A percentile compares a stretch with the other conserved stretches of the same genome.
These are phyloP conservation scores for Leucosticte australis DNA, from an alignment of 2,113 vertebrate genomes.

Conservation along the genomic window DNA sequence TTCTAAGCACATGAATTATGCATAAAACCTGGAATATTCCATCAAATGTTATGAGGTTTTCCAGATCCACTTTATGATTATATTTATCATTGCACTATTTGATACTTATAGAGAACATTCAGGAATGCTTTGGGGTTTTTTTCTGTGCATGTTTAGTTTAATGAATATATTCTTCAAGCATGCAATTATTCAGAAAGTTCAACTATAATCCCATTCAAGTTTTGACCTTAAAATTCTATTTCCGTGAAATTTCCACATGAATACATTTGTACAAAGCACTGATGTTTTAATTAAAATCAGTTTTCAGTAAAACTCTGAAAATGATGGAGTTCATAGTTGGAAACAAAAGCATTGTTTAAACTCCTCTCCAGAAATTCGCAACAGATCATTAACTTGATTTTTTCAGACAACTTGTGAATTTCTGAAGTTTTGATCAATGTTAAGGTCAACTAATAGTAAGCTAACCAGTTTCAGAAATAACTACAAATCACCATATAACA, in stretches of 20 bases:
- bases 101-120: not conserved
- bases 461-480: not conserved
- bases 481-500: not conserved
- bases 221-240: conserved; percentile 19
- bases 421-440: not conserved
- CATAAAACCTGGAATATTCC: not conserved
- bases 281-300: conserved; percentile 18
- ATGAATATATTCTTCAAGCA: not conserved
- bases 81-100: not conserved
- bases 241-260: not conserved
- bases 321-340: not conserved
- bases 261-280: not conserved
- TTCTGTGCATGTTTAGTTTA: not conserved
- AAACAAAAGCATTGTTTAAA: not conserved
- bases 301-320: not conserved
- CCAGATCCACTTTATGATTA: not conserved
- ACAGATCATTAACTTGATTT: not conserved
- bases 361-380: not conserved
- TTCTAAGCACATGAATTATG: not conserved
- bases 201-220: conserved; percentile 4
- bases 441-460: not conserved
- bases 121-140: not conserved
- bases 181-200: conserved; percentile 18
- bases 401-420: not conserved
- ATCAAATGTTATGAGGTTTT: not conserved